These are phyloP conservation scores for Cryptophagus acutangulus DNA, from an alignment of 2,888 invertebrate species.

Conservation along the genomic window DNA sequence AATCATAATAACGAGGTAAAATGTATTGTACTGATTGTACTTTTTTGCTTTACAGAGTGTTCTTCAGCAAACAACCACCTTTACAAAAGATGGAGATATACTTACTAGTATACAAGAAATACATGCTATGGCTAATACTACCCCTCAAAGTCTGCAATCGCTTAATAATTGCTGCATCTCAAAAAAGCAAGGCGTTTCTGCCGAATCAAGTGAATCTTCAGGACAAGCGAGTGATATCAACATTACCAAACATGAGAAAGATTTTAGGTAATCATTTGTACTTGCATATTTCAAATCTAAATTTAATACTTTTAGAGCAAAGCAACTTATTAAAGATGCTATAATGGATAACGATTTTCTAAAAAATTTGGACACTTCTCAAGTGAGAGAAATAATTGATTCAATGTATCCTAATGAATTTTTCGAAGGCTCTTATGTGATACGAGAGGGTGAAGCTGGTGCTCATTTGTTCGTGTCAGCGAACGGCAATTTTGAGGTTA, in stretches of 20 bases:
- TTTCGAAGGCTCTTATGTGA: conserved; percentile 53
- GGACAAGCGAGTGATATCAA: conserved; percentile 52
- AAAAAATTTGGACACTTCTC: conserved; percentile 59
- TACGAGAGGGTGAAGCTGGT: conserved; percentile 59
- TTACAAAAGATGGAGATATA: conserved; percentile 49
- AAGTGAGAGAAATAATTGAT: conserved; percentile 63
- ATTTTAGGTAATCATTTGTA: conserved; percentile 58
- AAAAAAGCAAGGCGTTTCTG: conserved; percentile 72
- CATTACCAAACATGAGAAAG: conserved; percentile 60
- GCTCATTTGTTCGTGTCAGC: conserved; percentile 59
- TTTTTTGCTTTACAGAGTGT: conserved; percentile 50
- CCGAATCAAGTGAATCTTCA: conserved; percentile 61
- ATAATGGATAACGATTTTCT: conserved; percentile 63
- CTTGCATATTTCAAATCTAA: too few relatives aligned
- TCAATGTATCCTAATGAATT: conserved; percentile 59
- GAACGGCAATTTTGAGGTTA: conserved; percentile 65
- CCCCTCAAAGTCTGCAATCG: conserved; percentile 34
- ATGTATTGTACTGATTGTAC: too few relatives aligned
- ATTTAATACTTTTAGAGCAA: too few relatives aligned
- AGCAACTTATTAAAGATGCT: conserved; percentile 62
- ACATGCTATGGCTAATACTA: conserved; percentile 49
- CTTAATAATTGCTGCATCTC: conserved; percentile 28
- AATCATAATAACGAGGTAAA: too few relatives aligned
- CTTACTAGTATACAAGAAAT: conserved; percentile 54
- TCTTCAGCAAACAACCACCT: conserved; percentile 54